Conservation (phyloP, 2,797 vertebrate species). For the Leptatherina wallacei region DNA sequence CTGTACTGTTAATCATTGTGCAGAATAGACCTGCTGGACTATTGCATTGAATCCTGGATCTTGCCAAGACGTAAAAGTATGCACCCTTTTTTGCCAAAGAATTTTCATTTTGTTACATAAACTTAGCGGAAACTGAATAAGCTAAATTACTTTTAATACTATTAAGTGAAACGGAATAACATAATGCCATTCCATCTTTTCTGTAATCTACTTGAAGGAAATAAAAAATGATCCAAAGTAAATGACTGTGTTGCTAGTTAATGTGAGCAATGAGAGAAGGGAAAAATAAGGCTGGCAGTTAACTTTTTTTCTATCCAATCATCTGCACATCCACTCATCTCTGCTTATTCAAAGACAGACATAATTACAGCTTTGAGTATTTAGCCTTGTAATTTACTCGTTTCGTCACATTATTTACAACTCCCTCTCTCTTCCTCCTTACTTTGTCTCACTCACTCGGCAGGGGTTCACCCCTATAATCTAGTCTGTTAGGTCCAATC, state of each 20-base stretch:
- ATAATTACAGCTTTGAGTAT: conserved; percentile 87
- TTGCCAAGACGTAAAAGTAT: too few species aligned
- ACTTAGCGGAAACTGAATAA: not conserved
- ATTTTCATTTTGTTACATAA: not conserved
- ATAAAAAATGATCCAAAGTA: not conserved
- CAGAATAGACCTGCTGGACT: too few species aligned
- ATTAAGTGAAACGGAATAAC: too few species aligned
- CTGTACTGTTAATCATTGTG: too few species aligned
- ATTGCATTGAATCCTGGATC: too few species aligned
- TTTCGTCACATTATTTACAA: conserved; percentile 79
- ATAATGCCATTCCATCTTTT: not conserved
- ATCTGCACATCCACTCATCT: conserved; percentile 76
- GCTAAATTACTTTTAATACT: not conserved
- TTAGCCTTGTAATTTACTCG: conserved; percentile 79
- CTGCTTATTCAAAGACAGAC: conserved; percentile 79
- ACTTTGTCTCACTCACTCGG: conserved; percentile 62
- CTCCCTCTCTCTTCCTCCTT: conserved; percentile 42
- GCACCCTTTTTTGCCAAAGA: too few species aligned
- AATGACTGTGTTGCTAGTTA: conserved; percentile 32
- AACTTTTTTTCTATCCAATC: conserved; percentile 64
- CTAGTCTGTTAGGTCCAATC: conserved; percentile 80
- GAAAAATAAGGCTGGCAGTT: conserved; percentile 46
- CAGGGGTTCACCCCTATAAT: conserved; percentile 79
- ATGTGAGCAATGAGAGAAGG: conserved; percentile 40
- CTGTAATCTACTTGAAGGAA: not conserved